Evolutionary conservation across 2,888 invertebrate species (phyloP).

Genomic region (Cataglyphis livida): DNA sequence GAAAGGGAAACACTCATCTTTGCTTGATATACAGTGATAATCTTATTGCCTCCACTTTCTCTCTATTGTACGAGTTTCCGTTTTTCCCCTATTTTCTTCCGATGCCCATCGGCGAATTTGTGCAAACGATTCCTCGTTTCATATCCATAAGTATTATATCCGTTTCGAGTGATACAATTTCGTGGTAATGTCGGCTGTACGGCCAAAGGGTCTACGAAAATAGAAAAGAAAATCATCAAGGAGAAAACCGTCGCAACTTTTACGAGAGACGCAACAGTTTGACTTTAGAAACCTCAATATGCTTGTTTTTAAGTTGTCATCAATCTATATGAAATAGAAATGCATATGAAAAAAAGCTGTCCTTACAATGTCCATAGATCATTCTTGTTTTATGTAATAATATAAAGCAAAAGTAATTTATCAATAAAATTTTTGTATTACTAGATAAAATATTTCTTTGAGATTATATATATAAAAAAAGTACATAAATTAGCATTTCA

Average conservation of each 20-base stretch:
- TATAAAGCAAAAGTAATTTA: neutral
- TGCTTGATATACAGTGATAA: conserved; percentile 31
- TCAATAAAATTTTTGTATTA: neutral
- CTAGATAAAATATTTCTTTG: neutral
- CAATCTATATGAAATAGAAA: conserved; percentile 37
- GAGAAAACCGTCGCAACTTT: conserved; percentile 21
- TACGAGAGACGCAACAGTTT: conserved; percentile 75
- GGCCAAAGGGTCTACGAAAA: conserved; percentile 22
- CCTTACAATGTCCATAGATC: neutral
- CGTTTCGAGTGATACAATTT: conserved; percentile 29
- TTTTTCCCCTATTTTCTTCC: neutral
- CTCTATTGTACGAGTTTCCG: neutral
- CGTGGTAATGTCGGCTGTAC: conserved; percentile 24
- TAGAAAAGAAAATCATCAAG: conserved; percentile 27
- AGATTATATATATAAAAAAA: neutral
- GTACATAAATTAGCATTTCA: neutral
- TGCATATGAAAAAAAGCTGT: neutral
- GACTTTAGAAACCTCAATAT: conserved; percentile 68
- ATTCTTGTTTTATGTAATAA: neutral
- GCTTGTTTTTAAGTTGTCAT: conserved; percentile 39
- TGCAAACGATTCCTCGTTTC: conserved; percentile 44
- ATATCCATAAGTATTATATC: conserved; percentile 54
- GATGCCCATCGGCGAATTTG: conserved; percentile 29
- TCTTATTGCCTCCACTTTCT: conserved; percentile 27
- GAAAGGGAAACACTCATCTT: conserved; percentile 27